Percentiles rank a stretch among this genome's conserved stretches.
Evolutionary conservation across 2,113 vertebrate genomes (phyloP).

Genomic region (Xiphias gladius): DNA sequence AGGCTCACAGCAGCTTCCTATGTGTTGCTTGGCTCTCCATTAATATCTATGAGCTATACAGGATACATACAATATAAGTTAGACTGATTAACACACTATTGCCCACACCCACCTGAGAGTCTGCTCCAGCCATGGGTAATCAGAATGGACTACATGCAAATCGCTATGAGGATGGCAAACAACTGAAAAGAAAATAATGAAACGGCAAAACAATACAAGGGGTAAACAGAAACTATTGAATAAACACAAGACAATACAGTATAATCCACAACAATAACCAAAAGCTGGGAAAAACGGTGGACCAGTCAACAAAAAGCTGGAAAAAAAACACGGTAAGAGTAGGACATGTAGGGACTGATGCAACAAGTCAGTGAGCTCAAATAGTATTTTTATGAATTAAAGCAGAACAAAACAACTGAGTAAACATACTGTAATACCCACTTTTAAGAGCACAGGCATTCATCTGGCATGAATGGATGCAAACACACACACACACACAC

Average conservation of each 20-base stretch:
- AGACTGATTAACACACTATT: conserved; percentile 42
- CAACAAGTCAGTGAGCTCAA: conserved; percentile 31
- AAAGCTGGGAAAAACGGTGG: conserved; percentile 19
- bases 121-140: conserved; percentile 77
- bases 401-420: conserved; percentile 32
- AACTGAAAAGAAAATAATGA: conserved; percentile 86
- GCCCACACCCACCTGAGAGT: conserved; percentile 83
- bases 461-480: background rate
- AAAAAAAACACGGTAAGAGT: conserved; percentile 30
- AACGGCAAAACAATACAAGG: conserved; percentile 80
- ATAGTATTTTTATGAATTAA: conserved; percentile 5
- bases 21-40: conserved; percentile 1
- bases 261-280: conserved; percentile 33
- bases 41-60: conserved; percentile 12
- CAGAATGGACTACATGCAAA: conserved; percentile 84
- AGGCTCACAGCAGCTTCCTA: conserved; percentile 19
- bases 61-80: conserved; percentile 11
- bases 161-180: conserved; percentile 83
- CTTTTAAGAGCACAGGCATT: background rate
- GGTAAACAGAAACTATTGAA: conserved; percentile 66
- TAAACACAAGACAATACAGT: conserved; percentile 59
- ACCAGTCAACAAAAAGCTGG: conserved; percentile 44
- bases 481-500: conserved; percentile 2
- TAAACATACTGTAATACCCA: background rate
- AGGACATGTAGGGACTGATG: conserved; percentile 60